Percentiles rank a stretch among this genome's conserved stretches.
Conservation (phyloP, 1,140 invertebrate genomes). For the Lycorma delicatula region DNA sequence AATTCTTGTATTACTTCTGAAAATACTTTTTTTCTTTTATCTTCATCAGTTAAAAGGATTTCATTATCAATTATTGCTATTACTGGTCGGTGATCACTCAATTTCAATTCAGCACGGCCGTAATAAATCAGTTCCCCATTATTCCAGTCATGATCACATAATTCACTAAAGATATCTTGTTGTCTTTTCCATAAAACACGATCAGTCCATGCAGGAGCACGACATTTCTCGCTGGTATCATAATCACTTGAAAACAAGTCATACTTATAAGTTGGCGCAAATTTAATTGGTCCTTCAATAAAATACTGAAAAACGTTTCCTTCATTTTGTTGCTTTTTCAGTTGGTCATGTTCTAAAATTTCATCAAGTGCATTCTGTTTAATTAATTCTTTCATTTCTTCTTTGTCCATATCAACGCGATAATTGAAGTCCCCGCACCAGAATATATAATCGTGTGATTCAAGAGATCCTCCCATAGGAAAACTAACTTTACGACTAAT, state of each 20-base stretch:
- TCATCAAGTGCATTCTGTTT: conserved; percentile 65
- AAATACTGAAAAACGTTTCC: conserved; percentile 93
- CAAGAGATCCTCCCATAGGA: conserved; percentile 61
- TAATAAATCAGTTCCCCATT: conserved; percentile 80
- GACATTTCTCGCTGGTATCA: conserved; percentile 96
- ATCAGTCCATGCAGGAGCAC: conserved; percentile 97
- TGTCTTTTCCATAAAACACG: conserved; percentile 82
- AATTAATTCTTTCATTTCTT: conserved; percentile 84
- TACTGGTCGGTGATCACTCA: conserved; percentile 95
- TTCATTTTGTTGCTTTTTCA: conserved; percentile 64
- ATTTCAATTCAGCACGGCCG: conserved; percentile 88
- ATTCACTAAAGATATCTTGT: conserved; percentile 45
- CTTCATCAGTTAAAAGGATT: conserved; percentile 64
- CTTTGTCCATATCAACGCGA: conserved; percentile 90
- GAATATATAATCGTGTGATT: conserved; percentile 96
- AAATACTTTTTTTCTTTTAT: conserved; percentile 65
- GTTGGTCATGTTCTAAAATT: conserved; percentile 82
- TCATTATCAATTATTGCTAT: conserved; percentile 85
- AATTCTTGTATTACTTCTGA: conserved; percentile 75
- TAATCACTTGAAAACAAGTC: conserved; percentile 98
- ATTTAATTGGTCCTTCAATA: conserved; percentile 83
- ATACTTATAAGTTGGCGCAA: conserved; percentile 98
- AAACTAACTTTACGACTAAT: conserved; percentile 66
- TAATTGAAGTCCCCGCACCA: conserved; percentile 99
- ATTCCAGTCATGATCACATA: conserved; percentile 47